Evolutionary conservation across 2,797 vertebrate genomes (phyloP).

Genomic region (Loris lydekkerianus): DNA sequence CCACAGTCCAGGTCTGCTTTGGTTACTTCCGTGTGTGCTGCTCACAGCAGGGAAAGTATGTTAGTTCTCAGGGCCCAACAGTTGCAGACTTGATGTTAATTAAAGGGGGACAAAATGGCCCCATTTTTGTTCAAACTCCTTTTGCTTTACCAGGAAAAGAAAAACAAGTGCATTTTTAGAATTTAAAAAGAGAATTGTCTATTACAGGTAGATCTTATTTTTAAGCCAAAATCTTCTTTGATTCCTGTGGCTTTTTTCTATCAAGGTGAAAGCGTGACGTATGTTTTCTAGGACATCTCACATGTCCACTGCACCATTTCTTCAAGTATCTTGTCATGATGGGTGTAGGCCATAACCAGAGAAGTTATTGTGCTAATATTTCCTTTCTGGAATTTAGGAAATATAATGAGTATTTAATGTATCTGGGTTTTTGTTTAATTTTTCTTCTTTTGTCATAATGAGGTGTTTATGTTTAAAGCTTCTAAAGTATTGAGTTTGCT

Average conservation of each 20-base stretch:
- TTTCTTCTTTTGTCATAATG: neutral
- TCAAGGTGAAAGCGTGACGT: neutral
- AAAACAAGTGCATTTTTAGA: neutral
- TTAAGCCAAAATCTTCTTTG: neutral
- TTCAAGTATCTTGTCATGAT: neutral
- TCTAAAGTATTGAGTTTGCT: slow-evolving; percentile 27
- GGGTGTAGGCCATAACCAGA: neutral
- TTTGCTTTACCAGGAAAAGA: slow-evolving; percentile 22
- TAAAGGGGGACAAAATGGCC: neutral
- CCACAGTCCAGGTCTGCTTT: neutral
- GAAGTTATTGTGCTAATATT: neutral
- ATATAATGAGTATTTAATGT: neutral
- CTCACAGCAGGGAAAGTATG: neutral
- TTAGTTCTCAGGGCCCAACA: neutral
- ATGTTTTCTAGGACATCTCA: neutral
- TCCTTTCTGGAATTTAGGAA: neutral
- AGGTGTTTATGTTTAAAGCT: slow-evolving; percentile 27
- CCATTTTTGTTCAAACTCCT: neutral
- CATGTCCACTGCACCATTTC: neutral
- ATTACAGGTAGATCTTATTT: neutral
- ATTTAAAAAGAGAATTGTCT: neutral
- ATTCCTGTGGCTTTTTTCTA: neutral
- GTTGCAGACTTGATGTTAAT: neutral
- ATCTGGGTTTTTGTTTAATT: neutral
- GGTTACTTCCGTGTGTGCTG: too few relatives aligned